Base-by-base conservation (phyloP, 1,140 invertebrate species). In the Drosophila persimilis region DNA sequence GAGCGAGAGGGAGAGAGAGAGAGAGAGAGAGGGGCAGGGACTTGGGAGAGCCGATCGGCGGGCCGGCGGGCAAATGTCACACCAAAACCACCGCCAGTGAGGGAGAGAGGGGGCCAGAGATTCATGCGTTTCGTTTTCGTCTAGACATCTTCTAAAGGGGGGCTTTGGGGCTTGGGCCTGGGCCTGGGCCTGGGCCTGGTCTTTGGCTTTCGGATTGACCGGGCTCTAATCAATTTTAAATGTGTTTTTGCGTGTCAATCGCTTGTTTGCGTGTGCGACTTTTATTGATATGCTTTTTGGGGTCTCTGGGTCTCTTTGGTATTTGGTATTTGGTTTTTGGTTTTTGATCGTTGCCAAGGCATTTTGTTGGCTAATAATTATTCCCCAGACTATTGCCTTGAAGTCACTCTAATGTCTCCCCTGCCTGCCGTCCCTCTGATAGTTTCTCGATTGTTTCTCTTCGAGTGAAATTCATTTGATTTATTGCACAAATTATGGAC, bases 171-270 rank as follows among this genome's bases (percentile, higher is more conserved):
- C 35, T 31, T 3, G 24, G 24, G 24, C 24, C 0, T 5, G 24
- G 24, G 24, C 24, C 0, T 5, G 24, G 24, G 24, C 24, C 5
- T 26, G 3, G 24, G 3, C 24, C 5, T 26, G 3, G 24, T 0
- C 22, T 43, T 70, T 50, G 29, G 29, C 26, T 15, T 15, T 58
- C 15, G 51, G 50, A 50, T 50, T 62, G 74, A 70, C 79, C 77
- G 59, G 78, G 75, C 83, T 39, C 35, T 88, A 88, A 88, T 88
- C 83, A 88, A 88, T 88, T 88, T 88, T 89, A 88, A 89, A 89
- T 88, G 83, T 88, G 75, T 88, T 88, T 89, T 88, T 88, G 83
- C 83, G 83, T 88, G 83, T 88, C 83, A 88, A 88, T 88, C 79
- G 84, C 84, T 89, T 83, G 78, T 88, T 88, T 88, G 83, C 83